Evolutionary conservation across 1,140 invertebrate genomes (phyloP), one percentile per base, ranked within the genome.

Genomic region (Drosophila ercepeae): DNA sequence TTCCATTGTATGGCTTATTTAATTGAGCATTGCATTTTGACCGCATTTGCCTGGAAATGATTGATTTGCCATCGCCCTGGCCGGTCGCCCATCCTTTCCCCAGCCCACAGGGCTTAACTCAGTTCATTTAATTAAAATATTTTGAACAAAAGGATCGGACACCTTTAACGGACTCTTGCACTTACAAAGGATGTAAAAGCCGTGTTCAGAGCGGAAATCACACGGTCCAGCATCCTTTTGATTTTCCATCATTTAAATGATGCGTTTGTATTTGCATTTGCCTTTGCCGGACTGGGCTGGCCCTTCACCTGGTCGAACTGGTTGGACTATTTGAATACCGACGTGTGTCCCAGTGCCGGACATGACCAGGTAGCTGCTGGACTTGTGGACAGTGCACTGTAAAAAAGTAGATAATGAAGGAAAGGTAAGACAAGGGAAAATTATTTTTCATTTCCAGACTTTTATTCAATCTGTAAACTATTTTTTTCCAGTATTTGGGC

Each of bases 151-250:
- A 53, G 63, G 27, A 67, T 21, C 60, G 63, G 63, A 67, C 63
- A 67, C 63, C 63, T 67, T 67, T 67, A 27, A 67, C 63, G 46
- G 36, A 67, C 61, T 65, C 48, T 32, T 60, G 27, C 63, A 46
- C 51, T 25, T 39, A 41, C 52, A 76, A 81, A 81, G 77, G 77
- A 81, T 81, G 54, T 81, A 76, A 72, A 76, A 46, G 52, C 13
- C 14, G 57, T 61, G 55, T 76, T 67, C 79, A 82, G 79, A 63
- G 78, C 72, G 77, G 77, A 82, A 82, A 81, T 81, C 72, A 81
- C 78, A 76, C 78, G 53, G 54, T 13, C 65, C 74, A 73, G 52
- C 67, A 82, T 76, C 78, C 72, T 76, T 79, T 54, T 51, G 48
- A 67, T 68, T 76, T 82, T 72, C 53, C 49, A 67, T 65, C 67